Percentiles rank a stretch among this genome's conserved stretches.
phyloP scores from a whole-genome alignment of 2,888 invertebrate species.

The Coronaproctus castanopsis region DNA sequence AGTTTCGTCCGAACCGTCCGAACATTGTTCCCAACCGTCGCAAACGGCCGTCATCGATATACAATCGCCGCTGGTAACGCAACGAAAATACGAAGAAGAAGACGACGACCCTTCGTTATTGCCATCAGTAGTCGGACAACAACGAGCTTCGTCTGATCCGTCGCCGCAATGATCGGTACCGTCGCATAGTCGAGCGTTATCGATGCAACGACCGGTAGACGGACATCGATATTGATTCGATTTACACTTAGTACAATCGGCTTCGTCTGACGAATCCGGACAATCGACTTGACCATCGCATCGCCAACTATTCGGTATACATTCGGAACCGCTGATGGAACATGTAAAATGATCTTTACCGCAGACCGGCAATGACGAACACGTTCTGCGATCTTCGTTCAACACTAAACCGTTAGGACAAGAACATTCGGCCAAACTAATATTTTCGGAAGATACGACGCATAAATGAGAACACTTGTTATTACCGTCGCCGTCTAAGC shows the following conservation, averaged over 20 bases:
- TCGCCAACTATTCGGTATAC: slow-evolving; percentile 47
- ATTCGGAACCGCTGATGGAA: slow-evolving; percentile 37
- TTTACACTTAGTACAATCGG: slow-evolving; percentile 43
- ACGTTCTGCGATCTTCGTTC: slow-evolving; percentile 30
- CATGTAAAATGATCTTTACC: slow-evolving; percentile 52
- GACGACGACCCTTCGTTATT: slow-evolving; percentile 42
- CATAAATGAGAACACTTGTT: slow-evolving; percentile 51
- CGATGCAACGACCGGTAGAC: slow-evolving; percentile 35
- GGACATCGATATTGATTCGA: slow-evolving; percentile 44
- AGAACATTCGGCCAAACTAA: slow-evolving; percentile 51
- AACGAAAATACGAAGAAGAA: slow-evolving; percentile 30
- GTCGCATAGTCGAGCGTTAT: slow-evolving; percentile 36
- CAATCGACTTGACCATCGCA: slow-evolving; percentile 70
- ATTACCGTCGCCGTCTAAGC: slow-evolving; percentile 34
- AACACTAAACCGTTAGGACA: slow-evolving; percentile 49
- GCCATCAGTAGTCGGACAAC: slow-evolving; percentile 33
- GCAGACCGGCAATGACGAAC: slow-evolving; percentile 46
- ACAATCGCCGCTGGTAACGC: slow-evolving; percentile 35
- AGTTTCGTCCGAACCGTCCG: slow-evolving; percentile 56
- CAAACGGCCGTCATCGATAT: slow-evolving; percentile 46
- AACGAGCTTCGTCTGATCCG: slow-evolving; percentile 44
- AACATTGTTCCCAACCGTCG: slow-evolving; percentile 56
- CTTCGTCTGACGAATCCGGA: slow-evolving; percentile 61
- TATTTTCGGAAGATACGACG: slow-evolving; percentile 38
- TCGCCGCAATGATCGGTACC: slow-evolving; percentile 44